Conservation (phyloP, 2,113 vertebrate genomes). For the Semicossyphus pulcher region DNA sequence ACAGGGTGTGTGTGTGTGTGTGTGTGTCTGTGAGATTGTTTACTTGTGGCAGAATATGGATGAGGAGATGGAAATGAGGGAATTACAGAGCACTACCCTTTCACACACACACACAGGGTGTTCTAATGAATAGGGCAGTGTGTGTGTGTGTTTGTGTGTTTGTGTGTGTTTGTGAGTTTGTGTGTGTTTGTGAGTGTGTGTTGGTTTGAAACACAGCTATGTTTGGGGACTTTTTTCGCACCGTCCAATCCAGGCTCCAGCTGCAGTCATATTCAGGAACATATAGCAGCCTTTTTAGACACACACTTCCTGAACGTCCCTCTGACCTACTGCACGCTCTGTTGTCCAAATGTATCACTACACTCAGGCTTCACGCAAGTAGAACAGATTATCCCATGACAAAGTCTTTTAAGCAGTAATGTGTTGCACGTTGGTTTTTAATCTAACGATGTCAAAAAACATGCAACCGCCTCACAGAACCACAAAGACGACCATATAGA, state of each 20-base stretch:
- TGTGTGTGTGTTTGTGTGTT: slow-evolving; percentile 9
- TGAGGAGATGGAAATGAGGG: slow-evolving; percentile 78
- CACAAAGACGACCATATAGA: too few relatives aligned
- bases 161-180: neutral
- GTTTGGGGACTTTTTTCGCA: neutral
- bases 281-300: neutral
- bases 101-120: slow-evolving; percentile 53
- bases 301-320: too few relatives aligned
- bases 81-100: slow-evolving; percentile 75
- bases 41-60: slow-evolving; percentile 79
- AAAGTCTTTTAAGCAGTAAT: too few relatives aligned
- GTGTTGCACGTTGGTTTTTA: too few relatives aligned
- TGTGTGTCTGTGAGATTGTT: slow-evolving; percentile 54
- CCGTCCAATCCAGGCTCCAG: neutral
- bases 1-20: slow-evolving; percentile 18
- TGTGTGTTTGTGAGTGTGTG: slow-evolving; percentile 8
- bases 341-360: too few relatives aligned
- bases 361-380: too few relatives aligned
- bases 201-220: slow-evolving; percentile 16
- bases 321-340: too few relatives aligned
- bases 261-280: neutral
- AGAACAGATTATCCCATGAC: too few relatives aligned
- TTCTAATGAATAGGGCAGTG: slow-evolving; percentile 34
- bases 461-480: too few relatives aligned
- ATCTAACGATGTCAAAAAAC: too few relatives aligned